These are phyloP conservation scores for Stictonetta naevosa DNA, from an alignment of 2,113 vertebrate species.

Conservation along the genomic window DNA sequence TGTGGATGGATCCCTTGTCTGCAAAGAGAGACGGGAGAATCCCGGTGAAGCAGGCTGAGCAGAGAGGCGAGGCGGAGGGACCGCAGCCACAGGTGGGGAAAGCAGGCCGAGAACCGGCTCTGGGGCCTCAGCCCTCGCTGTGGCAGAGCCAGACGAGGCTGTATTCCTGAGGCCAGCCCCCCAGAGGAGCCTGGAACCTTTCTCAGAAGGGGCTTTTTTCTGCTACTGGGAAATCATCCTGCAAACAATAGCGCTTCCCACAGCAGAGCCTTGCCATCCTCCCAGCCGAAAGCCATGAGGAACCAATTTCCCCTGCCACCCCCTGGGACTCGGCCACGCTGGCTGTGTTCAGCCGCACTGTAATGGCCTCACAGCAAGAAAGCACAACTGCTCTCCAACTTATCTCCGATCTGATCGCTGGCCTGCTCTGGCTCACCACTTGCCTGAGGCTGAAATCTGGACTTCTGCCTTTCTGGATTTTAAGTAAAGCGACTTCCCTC, in stretches of 20 bases:
- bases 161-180: background rate
- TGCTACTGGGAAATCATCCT: background rate
- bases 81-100: background rate
- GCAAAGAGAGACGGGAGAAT: background rate
- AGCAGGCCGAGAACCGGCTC: background rate
- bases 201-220: background rate
- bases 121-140: background rate
- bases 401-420: background rate
- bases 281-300: background rate
- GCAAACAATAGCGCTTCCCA: background rate
- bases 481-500: background rate
- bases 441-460: background rate
- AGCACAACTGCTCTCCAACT: background rate
- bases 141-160: background rate
- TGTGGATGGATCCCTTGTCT: slow-evolving; percentile 82
- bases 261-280: background rate
- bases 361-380: background rate
- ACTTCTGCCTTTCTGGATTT: background rate
- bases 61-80: background rate
- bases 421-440: background rate
- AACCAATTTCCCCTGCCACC: background rate
- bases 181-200: background rate
- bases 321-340: background rate
- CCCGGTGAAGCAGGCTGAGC: rapidly evolving
- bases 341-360: background rate